A percentile compares a stretch with the other conserved stretches of the same genome.
Evolutionary conservation across 2,797 vertebrate genomes (phyloP).

Genomic region (Poeciliopsis paucimaculata): DNA sequence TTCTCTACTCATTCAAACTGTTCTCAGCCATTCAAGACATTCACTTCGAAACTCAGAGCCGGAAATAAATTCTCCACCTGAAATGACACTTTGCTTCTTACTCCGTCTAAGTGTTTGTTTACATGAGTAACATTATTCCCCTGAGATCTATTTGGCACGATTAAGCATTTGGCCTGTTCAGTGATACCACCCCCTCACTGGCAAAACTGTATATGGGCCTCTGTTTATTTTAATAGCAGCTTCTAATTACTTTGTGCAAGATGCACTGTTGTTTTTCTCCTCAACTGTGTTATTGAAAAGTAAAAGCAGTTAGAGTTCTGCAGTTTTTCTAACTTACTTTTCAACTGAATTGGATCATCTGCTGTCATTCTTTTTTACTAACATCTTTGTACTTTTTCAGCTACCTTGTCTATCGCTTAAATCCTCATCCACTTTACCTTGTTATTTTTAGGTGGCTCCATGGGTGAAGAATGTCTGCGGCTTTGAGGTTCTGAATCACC

Average conservation of each 20-base stretch:
- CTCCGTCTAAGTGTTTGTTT: constrained; percentile 35
- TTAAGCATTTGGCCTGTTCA: constrained; percentile 55
- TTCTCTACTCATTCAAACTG: constrained; percentile 33
- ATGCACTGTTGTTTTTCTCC: constrained; percentile 16
- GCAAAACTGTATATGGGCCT: constrained; percentile 30
- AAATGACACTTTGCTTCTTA: constrained; percentile 17
- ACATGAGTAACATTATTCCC: constrained; percentile 48
- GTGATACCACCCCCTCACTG: constrained; percentile 42
- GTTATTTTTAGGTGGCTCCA: constrained; percentile 73
- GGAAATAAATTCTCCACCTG: constrained; percentile 23
- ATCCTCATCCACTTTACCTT: constrained; percentile 43
- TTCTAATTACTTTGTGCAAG: constrained; percentile 48
- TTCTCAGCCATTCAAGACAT: constrained; percentile 37
- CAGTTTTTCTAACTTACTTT: constrained; percentile 22
- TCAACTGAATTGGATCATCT: constrained; percentile 8
- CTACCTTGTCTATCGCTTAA: constrained; percentile 34
- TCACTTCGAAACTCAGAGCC: constrained; percentile 11
- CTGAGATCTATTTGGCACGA: constrained; percentile 53
- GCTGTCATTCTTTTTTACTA: constrained; percentile 17
- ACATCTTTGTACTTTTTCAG: constrained; percentile 11
- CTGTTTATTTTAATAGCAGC: constrained; percentile 35
- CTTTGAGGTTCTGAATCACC: constrained; percentile 72
- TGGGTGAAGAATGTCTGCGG: constrained; percentile 73
- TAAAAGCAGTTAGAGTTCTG: constrained; percentile 19
- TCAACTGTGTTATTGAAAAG: constrained; percentile 20